Evolutionary conservation across 2,113 vertebrate species (phyloP).

Genomic region (Oriolus oriolus): DNA sequence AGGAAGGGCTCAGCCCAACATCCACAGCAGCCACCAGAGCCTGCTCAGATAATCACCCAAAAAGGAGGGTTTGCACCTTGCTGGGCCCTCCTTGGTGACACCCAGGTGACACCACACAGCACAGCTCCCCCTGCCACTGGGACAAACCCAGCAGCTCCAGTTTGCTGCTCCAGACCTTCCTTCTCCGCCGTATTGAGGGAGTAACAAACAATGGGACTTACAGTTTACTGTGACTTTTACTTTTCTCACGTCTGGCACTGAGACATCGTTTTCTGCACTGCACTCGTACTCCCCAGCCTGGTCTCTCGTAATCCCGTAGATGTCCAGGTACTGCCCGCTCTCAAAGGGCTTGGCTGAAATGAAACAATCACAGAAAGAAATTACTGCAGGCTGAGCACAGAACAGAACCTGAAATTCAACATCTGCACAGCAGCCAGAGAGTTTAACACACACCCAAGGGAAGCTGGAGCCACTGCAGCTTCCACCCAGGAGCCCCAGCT

Average conservation of each 20-base stretch:
- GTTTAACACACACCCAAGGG: rapidly evolving
- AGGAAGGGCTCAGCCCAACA: neutral
- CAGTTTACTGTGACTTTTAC: constrained; percentile 96
- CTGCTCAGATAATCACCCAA: neutral
- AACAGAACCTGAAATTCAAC: neutral
- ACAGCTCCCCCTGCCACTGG: rapidly evolving
- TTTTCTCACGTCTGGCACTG: constrained; percentile 90
- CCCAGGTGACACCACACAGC: neutral
- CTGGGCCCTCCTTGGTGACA: neutral
- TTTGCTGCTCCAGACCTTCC: neutral
- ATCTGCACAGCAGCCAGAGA: neutral
- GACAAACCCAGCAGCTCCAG: neutral
- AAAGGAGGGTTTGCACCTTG: rapidly evolving
- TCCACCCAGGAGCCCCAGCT: neutral
- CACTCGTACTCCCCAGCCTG: constrained; percentile 96
- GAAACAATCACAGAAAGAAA: neutral
- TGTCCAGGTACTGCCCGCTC: constrained; percentile 95
- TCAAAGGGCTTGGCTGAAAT: constrained; percentile 89
- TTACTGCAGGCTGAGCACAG: constrained; percentile 1
- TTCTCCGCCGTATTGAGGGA: rapidly evolving
- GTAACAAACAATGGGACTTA: constrained; percentile 74
- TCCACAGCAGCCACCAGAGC: neutral
- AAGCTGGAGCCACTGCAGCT: neutral
- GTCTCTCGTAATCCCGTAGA: constrained; percentile 91
- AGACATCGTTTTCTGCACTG: constrained; percentile 92